phyloP scores from a whole-genome alignment of 30 jellyfish, hydroid and myxozoan genomes.

The Kudoa iwatai region DNA sequence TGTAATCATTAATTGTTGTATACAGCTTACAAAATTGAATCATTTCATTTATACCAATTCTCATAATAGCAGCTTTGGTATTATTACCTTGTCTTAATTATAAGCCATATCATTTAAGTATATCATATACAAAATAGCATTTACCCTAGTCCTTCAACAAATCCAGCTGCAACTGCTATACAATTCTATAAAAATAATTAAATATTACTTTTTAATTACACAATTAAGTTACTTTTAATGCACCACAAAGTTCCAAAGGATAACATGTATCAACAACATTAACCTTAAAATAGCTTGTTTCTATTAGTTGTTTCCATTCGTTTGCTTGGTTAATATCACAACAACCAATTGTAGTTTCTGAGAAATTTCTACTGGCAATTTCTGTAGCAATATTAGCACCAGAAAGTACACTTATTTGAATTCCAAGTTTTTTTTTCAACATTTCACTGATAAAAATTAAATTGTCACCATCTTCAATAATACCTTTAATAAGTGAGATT shows the following conservation, averaged over 20 bases:
- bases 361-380: conserved; percentile 42
- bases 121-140: no score
- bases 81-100: conserved; percentile 27
- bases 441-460: conserved; percentile 22
- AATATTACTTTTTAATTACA: no score
- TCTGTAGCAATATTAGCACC: conserved; percentile 89
- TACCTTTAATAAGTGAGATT: conserved; percentile 6
- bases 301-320: conserved; percentile 39
- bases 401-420: conserved; percentile 24
- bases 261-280: conserved; percentile 24
- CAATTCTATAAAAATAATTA: not conserved
- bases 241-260: conserved; percentile 66
- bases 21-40: conserved; percentile 8
- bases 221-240: conserved; percentile 31
- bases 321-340: not conserved
- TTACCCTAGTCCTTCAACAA: not conserved
- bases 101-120: no score
- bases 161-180: not conserved
- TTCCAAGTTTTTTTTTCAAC: conserved; percentile 10
- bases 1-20: conserved; percentile 6
- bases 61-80: conserved; percentile 66
- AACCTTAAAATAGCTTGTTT: conserved; percentile 25
- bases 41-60: conserved; percentile 49
- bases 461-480: conserved; percentile 13
- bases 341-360: conserved; percentile 36